phyloP scores from a whole-genome alignment of 2,113 vertebrate species.

The Burhinus bistriatus region DNA sequence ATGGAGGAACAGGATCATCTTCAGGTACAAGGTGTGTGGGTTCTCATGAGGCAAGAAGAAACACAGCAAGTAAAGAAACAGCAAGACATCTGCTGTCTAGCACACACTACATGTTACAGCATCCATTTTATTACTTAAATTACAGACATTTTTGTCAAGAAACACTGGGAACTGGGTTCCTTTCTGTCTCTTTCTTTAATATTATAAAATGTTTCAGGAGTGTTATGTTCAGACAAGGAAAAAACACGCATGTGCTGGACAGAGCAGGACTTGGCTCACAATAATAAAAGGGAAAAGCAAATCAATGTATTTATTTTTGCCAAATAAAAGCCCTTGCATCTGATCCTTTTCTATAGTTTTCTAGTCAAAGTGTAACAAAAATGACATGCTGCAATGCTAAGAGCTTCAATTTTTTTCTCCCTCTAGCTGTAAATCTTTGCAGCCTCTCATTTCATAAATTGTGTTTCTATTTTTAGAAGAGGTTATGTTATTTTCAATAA shows the following conservation, averaged over 20 bases:
- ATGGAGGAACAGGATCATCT: not conserved
- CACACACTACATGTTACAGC: not conserved
- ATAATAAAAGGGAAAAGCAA: not conserved
- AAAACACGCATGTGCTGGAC: not conserved
- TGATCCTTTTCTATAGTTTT: not conserved
- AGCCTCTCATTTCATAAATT: not conserved
- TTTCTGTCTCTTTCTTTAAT: not conserved
- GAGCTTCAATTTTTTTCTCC: not conserved
- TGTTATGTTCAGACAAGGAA: not conserved
- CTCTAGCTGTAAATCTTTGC: not conserved
- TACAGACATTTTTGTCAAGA: not conserved
- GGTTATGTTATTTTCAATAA: not conserved
- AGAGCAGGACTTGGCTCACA: not conserved
- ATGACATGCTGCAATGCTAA: not conserved
- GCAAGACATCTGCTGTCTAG: not conserved
- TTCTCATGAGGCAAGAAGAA: not conserved
- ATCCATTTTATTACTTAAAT: not conserved
- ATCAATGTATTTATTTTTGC: not conserved
- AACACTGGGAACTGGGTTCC: not conserved
- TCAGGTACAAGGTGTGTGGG: not conserved
- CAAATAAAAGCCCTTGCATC: not conserved
- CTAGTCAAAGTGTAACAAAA: not conserved
- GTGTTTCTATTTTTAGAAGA: not conserved
- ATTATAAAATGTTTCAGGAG: not conserved
- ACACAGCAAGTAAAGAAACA: not conserved